These are phyloP conservation scores for Acronicta psi DNA, from an alignment of 2,888 invertebrate genomes.

Conservation along the genomic window DNA sequence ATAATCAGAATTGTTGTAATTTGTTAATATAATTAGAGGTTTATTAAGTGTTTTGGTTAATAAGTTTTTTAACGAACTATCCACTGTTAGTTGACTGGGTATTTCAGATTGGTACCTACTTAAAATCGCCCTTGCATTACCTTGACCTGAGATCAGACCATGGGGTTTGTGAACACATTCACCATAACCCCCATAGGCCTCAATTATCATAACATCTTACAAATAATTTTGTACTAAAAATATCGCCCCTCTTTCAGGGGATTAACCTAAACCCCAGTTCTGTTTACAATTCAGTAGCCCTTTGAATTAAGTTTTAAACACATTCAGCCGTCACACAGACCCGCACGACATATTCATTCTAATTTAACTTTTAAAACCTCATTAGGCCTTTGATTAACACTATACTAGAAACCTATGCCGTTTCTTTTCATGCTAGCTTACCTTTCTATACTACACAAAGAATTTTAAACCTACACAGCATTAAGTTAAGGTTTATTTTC, in stretches of 20 bases:
- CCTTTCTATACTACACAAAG: slow-evolving; percentile 5
- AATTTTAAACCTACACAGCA: slow-evolving; percentile 17
- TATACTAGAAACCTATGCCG: slow-evolving; percentile 30
- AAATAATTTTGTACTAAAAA: no score
- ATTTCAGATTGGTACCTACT: no score
- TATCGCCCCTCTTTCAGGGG: background rate
- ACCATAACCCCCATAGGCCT: no score
- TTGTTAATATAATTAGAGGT: no score
- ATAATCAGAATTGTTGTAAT: no score
- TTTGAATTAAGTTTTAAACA: slow-evolving; percentile 18
- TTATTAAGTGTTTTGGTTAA: no score
- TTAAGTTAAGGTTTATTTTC: slow-evolving; percentile 51
- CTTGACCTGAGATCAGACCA: no score
- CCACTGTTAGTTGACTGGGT: no score
- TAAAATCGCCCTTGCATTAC: no score
- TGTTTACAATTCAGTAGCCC: slow-evolving; percentile 18
- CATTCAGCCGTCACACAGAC: slow-evolving; percentile 13
- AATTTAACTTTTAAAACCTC: slow-evolving; percentile 35
- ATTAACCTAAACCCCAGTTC: slow-evolving; percentile 10
- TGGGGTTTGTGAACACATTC: no score
- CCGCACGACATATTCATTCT: slow-evolving; percentile 17
- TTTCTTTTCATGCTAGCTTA: slow-evolving; percentile 36
- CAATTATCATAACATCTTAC: no score
- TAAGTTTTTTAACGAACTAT: no score
- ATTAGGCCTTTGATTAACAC: slow-evolving; percentile 43